These are phyloP conservation scores for Pinna nobilis DNA, from an alignment of 1,140 invertebrate genomes.

Conservation along the genomic window DNA sequence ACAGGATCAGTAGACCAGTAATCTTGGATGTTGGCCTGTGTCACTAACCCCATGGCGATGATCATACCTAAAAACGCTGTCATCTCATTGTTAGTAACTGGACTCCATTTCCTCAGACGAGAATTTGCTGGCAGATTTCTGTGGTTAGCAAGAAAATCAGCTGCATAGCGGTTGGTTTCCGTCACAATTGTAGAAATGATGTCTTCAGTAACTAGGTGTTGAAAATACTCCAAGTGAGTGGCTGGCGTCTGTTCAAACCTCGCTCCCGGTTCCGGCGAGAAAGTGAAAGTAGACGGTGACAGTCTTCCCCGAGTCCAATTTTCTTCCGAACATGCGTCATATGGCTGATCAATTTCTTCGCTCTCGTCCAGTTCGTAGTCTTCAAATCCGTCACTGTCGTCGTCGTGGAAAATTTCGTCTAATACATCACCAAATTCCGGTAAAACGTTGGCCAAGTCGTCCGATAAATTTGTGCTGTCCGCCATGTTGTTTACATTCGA, in stretches of 20 bases:
- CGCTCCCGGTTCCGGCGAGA: neutral
- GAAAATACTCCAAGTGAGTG: slow-evolving; percentile 8
- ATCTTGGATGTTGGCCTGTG: slow-evolving; percentile 14
- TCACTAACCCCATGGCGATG: slow-evolving; percentile 21
- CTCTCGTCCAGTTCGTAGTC: too few relatives aligned
- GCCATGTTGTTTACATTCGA: too few relatives aligned
- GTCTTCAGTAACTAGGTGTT: neutral
- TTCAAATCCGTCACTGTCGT: too few relatives aligned
- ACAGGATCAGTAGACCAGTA: slow-evolving; percentile 26
- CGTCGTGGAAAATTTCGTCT: too few relatives aligned
- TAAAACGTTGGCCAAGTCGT: too few relatives aligned
- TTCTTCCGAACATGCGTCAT: neutral
- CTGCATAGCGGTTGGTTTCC: slow-evolving; percentile 20
- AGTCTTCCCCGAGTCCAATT: neutral
- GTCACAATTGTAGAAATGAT: neutral
- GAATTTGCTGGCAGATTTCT: neutral
- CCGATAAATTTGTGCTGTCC: too few relatives aligned
- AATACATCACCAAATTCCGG: too few relatives aligned
- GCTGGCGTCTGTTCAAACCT: neutral
- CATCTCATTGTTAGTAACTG: neutral
- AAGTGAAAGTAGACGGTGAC: neutral
- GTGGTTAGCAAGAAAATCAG: neutral
- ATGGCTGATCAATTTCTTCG: neutral
- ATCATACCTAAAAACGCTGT: neutral
- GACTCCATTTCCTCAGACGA: slow-evolving; percentile 16